Conservation (phyloP, 2,113 vertebrate genomes). For the Etheostoma spectabile region DNA sequence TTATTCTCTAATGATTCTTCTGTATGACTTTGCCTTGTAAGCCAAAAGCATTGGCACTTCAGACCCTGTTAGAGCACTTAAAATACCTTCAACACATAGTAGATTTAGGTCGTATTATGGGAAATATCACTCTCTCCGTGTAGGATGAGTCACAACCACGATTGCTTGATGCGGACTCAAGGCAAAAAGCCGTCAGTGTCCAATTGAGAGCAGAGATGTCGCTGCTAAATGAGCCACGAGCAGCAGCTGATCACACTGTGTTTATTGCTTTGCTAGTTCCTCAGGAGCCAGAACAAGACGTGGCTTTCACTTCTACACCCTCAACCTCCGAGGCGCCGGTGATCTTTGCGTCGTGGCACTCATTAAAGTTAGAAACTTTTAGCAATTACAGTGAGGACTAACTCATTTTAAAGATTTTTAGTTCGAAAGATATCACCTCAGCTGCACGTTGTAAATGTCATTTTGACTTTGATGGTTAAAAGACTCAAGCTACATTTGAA, state of each 20-base stretch:
- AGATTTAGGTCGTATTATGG: neutral
- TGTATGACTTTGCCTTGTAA: neutral
- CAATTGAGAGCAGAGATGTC: slow-evolving; percentile 24
- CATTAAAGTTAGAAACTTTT: neutral
- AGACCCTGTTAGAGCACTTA: neutral
- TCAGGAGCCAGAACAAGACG: slow-evolving; percentile 7
- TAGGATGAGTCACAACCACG: neutral
- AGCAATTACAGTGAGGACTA: neutral
- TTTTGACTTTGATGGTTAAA: neutral
- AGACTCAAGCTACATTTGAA: neutral
- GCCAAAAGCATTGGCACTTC: neutral
- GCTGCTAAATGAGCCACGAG: slow-evolving; percentile 48
- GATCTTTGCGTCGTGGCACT: neutral
- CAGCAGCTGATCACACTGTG: slow-evolving; percentile 33
- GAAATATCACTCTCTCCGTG: neutral
- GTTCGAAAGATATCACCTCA: neutral
- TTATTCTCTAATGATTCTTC: neutral
- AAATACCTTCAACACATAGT: neutral
- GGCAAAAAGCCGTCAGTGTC: slow-evolving; percentile 7
- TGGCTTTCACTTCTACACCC: neutral
- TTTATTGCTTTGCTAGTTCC: slow-evolving; percentile 39
- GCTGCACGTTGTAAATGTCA: neutral
- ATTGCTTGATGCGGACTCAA: slow-evolving; percentile 18
- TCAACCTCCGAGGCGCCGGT: neutral
- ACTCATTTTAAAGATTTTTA: neutral